Base-by-base conservation (phyloP, 2,888 invertebrate genomes). In the Petrolisthes cinctipes region DNA sequence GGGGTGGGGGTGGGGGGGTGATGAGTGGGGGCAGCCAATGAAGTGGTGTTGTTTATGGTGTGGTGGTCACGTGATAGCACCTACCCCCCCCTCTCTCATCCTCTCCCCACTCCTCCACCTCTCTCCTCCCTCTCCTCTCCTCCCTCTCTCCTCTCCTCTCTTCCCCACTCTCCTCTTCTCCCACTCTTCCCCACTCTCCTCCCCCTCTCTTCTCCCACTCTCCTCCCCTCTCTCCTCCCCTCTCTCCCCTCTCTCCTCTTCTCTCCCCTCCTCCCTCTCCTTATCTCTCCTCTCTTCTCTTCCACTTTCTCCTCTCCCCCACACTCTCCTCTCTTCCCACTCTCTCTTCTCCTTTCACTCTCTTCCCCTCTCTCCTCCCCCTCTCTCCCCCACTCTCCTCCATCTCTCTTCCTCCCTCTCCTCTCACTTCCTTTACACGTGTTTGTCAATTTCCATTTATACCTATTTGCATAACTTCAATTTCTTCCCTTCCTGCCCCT, bases 401-500 rank as follows among this genome's bases (percentile, higher is more conserved):
- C 14, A 73, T n/a, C 20, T 73, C 73, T 73, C 73, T n/a, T 73
- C 73, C 73, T 73, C 73, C n/a, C 20, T 73, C n/a, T n/a, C 73
- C 20, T 11, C 20, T 20, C n/a, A 20, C 73, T 20, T 4, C 23
- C 73, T 20, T 2, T 7, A n/a, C 23, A 20, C 73, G n/a, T 73
- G 7, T 20, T 73, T 20, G 7, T 17, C 78, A 11, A 7, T 4
- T n/a, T n/a, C 51, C 78, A 7, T 78, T 51, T 1, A 37, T 79
- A 17, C 54, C 54, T 9, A 17, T 4, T 20, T 73, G 11, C 17
- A 17, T 7, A 11, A 7, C n/a, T 20, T 20, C 20, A 73, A 17
- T 20, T 20, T 73, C n/a, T 5, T 20, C 20, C 54, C 53, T 37
- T 51, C 53, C 51, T n/a, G n/a, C 7, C 37, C 53, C n/a, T 78